Evolutionary conservation across 2,113 vertebrate genomes (phyloP).

Genomic region (Indicator maculatus): DNA sequence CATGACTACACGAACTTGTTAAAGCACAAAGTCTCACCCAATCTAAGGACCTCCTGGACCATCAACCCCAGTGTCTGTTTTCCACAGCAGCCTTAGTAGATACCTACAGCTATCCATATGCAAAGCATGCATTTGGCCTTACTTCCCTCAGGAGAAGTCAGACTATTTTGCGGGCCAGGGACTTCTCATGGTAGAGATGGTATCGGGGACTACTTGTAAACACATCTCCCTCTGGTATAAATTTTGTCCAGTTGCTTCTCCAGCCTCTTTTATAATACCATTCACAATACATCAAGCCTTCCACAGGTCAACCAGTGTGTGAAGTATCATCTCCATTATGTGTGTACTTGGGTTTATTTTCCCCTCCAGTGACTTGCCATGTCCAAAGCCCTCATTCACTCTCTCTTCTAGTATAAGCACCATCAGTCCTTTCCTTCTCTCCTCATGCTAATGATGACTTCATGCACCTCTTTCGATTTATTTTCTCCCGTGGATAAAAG

Average conservation of each 20-base stretch:
- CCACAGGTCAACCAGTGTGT: background rate
- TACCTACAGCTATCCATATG: background rate
- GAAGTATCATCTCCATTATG: background rate
- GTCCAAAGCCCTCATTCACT: background rate
- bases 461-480: background rate
- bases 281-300: background rate
- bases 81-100: background rate
- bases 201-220: background rate
- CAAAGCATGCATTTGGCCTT: background rate
- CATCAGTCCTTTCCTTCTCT: background rate
- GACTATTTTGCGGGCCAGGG: background rate
- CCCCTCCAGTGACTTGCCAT: background rate
- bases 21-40: background rate
- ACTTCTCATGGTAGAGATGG: background rate
- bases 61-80: rapidly evolving
- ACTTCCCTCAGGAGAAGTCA: background rate
- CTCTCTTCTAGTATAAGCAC: background rate
- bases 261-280: background rate
- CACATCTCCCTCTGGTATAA: background rate
- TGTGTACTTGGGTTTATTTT: too few relatives aligned
- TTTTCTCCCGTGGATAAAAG: background rate
- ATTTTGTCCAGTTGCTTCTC: background rate
- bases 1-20: background rate
- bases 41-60: background rate
- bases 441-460: background rate